phyloP scores from a whole-genome alignment of 2,113 vertebrate species.

The Carassius carassius region DNA sequence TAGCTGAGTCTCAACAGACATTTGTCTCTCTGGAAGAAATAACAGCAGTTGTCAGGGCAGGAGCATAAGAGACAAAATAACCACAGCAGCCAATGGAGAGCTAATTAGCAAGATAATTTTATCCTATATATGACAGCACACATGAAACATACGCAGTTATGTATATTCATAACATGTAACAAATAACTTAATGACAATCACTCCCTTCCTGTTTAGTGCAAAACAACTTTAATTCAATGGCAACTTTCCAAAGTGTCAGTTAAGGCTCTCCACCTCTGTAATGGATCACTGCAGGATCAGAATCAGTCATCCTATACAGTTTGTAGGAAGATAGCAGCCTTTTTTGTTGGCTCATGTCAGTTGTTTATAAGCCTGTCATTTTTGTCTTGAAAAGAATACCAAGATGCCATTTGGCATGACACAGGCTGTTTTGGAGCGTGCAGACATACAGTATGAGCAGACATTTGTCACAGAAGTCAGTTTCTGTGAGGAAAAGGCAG shows the following conservation, averaged over 20 bases:
- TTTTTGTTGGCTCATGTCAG: not conserved
- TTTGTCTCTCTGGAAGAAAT: constrained; percentile 36
- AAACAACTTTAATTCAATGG: not conserved
- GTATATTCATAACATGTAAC: not conserved
- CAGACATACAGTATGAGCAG: too few relatives aligned
- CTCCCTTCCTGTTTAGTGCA: not conserved
- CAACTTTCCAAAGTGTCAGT: constrained; percentile 14
- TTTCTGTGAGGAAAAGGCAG: constrained; percentile 11
- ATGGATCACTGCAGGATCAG: not conserved
- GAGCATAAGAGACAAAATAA: constrained; percentile 25
- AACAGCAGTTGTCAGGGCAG: not conserved
- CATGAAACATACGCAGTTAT: not conserved
- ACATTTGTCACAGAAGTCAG: too few relatives aligned
- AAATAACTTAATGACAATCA: not conserved
- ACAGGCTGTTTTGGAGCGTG: constrained; percentile 27
- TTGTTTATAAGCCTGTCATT: constrained; percentile 44
- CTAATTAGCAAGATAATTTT: constrained; percentile 38
- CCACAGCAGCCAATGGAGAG: constrained; percentile 28
- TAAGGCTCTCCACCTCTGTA: constrained; percentile 4
- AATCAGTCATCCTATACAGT: constrained; percentile 11
- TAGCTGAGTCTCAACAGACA: constrained; percentile 24
- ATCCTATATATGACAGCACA: constrained; percentile 30
- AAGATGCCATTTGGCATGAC: constrained; percentile 37
- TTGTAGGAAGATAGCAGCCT: not conserved
- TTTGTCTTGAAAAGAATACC: constrained; percentile 17